These are phyloP conservation scores for Zeugodacus cucurbitae DNA, from an alignment of 1,140 invertebrate genomes.

Conservation along the genomic window DNA sequence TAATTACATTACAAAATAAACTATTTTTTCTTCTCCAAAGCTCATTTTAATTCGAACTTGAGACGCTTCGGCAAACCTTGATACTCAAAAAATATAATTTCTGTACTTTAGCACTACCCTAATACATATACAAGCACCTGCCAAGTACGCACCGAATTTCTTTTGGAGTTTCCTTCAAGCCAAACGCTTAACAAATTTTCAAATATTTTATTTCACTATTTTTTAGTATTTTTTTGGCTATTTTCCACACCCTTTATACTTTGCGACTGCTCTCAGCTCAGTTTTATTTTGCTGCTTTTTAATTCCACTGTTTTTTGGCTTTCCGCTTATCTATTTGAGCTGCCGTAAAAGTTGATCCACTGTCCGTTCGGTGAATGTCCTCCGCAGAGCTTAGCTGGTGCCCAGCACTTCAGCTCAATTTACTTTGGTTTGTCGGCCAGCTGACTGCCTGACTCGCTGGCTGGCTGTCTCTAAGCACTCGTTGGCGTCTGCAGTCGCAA, in stretches of 20 bases:
- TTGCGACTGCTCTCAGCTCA: neutral
- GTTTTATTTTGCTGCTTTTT: neutral
- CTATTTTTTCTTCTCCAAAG: no score
- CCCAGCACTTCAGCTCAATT: neutral
- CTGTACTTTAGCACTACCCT: no score
- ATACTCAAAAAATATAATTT: no score
- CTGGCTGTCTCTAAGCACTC: neutral
- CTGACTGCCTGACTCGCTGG: neutral
- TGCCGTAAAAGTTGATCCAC: conserved; percentile 15
- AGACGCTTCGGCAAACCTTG: no score
- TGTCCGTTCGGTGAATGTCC: neutral
- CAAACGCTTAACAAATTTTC: neutral
- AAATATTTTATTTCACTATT: neutral
- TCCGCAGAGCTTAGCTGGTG: neutral
- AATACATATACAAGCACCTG: neutral
- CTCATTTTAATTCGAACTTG: no score
- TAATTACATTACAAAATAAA: no score
- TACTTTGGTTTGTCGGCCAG: conserved; percentile 5
- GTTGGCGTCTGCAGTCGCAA: neutral
- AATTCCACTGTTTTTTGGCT: neutral
- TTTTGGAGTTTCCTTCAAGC: neutral
- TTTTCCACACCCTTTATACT: neutral
- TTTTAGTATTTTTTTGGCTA: neutral
- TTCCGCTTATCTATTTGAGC: neutral
- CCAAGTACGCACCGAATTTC: neutral